Percentiles rank a stretch among this genome's conserved stretches.
phyloP scores from a whole-genome alignment of 2,113 vertebrate genomes.

The Indicator indicator region DNA sequence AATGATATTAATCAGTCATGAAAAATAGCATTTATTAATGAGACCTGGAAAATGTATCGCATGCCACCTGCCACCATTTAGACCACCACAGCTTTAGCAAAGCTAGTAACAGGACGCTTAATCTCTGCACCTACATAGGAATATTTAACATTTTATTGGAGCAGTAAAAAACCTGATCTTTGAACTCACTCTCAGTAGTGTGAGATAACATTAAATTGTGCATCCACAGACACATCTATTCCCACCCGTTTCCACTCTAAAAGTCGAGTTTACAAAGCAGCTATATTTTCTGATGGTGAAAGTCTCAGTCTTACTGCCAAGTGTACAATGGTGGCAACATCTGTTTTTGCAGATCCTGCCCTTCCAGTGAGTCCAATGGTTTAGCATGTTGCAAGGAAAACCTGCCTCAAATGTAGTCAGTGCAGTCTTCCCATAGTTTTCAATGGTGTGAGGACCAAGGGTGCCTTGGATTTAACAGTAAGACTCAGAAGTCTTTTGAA shows the following conservation, averaged over 20 bases:
- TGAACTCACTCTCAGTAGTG: not conserved
- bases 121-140: not conserved
- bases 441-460: not conserved
- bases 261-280: not conserved
- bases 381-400: not conserved
- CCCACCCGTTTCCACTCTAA: not conserved
- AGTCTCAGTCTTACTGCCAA: accelerated
- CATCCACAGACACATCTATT: not conserved
- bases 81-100: not conserved
- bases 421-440: not conserved
- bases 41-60: not conserved
- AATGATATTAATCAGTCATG: not conserved
- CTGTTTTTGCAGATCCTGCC: not conserved
- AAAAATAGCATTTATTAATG: conserved; percentile 29
- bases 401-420: not conserved
- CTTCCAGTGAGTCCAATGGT: not conserved
- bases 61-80: not conserved
- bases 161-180: not conserved
- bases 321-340: accelerated
- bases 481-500: not conserved
- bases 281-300: not conserved
- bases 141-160: not conserved
- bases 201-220: not conserved
- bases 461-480: not conserved
- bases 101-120: not conserved